Evolutionary conservation across 2,797 vertebrate genomes (phyloP).

Genomic region (Premnoplex brunnescens): DNA sequence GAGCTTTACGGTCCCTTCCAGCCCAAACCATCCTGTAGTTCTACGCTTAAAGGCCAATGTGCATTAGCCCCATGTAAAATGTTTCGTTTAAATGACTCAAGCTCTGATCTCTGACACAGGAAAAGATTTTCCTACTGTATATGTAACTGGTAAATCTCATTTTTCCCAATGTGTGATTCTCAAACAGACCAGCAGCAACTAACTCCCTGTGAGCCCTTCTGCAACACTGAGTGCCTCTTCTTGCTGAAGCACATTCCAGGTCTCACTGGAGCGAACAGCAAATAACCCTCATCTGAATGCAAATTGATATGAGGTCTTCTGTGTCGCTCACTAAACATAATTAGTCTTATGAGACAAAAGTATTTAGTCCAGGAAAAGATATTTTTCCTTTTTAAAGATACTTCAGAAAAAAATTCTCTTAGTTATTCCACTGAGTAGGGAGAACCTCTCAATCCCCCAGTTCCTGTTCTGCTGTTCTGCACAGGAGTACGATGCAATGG

Average conservation of each 20-base stretch:
- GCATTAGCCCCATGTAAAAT: background rate
- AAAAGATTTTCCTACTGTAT: background rate
- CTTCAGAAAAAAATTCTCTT: background rate
- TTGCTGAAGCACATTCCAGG: background rate
- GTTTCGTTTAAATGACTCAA: background rate
- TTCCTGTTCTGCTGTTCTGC: background rate
- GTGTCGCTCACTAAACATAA: conserved; percentile 11
- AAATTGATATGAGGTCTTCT: background rate
- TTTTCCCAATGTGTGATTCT: background rate
- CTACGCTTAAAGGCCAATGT: background rate
- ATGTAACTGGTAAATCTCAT: background rate
- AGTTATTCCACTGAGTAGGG: background rate
- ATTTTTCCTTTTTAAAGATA: background rate
- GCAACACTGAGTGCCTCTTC: background rate
- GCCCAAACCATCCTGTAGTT: background rate
- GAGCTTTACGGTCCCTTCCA: fast-evolving
- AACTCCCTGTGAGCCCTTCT: background rate
- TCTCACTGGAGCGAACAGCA: background rate
- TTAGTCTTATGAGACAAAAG: conserved; percentile 10
- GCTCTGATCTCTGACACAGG: background rate
- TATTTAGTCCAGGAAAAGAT: background rate
- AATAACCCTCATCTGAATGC: conserved; percentile 1
- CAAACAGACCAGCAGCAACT: background rate
- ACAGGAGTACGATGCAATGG: background rate
- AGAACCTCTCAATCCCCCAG: background rate